phyloP scores from a whole-genome alignment of 2,888 invertebrate species.

The Nephrocerus scutellatus region DNA sequence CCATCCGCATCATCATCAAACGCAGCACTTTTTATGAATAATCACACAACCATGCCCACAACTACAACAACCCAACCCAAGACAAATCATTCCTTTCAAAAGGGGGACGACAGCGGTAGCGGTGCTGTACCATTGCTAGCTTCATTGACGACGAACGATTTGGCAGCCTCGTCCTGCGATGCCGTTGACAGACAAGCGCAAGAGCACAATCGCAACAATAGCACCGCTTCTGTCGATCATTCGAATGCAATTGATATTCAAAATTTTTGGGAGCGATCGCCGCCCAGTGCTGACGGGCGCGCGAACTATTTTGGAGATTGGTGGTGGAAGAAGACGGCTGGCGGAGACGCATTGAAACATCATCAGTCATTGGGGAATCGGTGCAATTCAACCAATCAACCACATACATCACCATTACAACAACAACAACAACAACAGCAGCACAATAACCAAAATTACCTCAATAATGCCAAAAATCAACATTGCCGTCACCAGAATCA shows the following conservation, averaged over 20 bases:
- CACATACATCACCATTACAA: slow-evolving; percentile 5
- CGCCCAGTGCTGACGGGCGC: too few species aligned
- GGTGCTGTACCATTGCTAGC: neutral
- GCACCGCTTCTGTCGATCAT: too few species aligned
- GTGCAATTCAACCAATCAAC: slow-evolving; percentile 12
- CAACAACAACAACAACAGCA: neutral
- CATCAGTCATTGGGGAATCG: too few species aligned
- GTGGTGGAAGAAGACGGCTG: slow-evolving; percentile 33
- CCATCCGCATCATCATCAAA: neutral
- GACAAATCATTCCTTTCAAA: slow-evolving; percentile 17
- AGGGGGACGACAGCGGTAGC: slow-evolving; percentile 4
- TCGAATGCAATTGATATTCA: too few species aligned
- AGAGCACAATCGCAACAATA: too few species aligned
- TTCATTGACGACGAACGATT: too few species aligned
- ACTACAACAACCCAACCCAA: slow-evolving; percentile 16
- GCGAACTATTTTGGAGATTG: too few species aligned
- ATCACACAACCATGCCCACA: slow-evolving; percentile 10
- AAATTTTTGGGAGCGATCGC: too few species aligned
- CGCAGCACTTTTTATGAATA: slow-evolving; percentile 10
- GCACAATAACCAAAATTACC: neutral
- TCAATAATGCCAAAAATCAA: neutral
- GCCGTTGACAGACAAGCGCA: too few species aligned
- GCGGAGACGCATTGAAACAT: too few species aligned
- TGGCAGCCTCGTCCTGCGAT: too few species aligned
- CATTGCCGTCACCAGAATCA: slow-evolving; percentile 5